Conservation (phyloP, 2,797 vertebrate genomes). For the Poeciliopsis turneri region DNA sequence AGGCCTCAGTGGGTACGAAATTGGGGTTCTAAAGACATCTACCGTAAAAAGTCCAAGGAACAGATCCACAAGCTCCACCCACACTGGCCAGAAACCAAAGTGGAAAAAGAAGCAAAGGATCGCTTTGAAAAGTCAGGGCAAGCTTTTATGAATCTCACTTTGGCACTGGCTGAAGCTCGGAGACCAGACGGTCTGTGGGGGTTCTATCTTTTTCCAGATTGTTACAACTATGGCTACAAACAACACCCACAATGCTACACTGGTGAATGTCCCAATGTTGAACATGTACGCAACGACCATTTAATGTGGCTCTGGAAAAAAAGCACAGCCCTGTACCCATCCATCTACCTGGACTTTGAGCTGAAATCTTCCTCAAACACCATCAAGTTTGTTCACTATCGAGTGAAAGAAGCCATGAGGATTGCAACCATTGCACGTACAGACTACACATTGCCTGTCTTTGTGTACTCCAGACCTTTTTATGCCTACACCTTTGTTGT, state of each 20-base stretch:
- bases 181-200: conserved; percentile 88
- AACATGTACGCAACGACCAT: conserved; percentile 86
- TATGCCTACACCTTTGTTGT: conserved; percentile 88
- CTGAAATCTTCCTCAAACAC: conserved; percentile 87
- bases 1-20: conserved; percentile 92
- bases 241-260: conserved; percentile 83
- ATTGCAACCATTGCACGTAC: conserved; percentile 84
- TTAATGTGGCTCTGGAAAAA: conserved; percentile 91
- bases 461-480: conserved; percentile 91
- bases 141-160: conserved; percentile 87
- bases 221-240: conserved; percentile 93
- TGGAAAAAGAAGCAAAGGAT: conserved; percentile 85
- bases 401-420: conserved; percentile 89
- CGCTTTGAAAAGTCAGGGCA: conserved; percentile 87
- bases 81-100: conserved; percentile 84
- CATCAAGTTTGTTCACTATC: conserved; percentile 89
- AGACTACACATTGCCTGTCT: conserved; percentile 86
- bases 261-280: conserved; percentile 87
- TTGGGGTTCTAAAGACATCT: conserved; percentile 88
- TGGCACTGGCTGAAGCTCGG: conserved; percentile 83
- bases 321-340: conserved; percentile 89
- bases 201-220: conserved; percentile 93
- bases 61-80: conserved; percentile 84
- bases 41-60: conserved; percentile 86
- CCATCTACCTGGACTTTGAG: conserved; percentile 88